Conservation (phyloP, 2,797 vertebrate species). For the Adelosebastes latens region DNA sequence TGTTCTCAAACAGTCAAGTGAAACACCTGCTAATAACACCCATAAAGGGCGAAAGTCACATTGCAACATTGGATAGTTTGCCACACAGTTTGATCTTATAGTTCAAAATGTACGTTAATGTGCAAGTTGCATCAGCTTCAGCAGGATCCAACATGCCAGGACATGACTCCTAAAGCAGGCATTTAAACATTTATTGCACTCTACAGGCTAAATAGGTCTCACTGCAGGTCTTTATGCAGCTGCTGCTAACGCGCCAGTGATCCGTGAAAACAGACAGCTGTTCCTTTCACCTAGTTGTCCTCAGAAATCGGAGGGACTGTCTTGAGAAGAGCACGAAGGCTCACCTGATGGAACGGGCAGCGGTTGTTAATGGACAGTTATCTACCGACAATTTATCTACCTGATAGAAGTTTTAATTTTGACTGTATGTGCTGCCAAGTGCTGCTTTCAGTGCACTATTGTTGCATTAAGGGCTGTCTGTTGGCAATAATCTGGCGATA, state of each 20-base stretch:
- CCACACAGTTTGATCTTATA: neutral
- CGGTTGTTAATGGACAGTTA: neutral
- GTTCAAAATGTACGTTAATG: neutral
- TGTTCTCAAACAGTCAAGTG: neutral
- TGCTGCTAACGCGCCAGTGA: constrained; percentile 12
- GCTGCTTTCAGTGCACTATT: neutral
- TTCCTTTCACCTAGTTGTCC: constrained; percentile 14
- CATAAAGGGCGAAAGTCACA: neutral
- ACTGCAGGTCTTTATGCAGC: constrained; percentile 9
- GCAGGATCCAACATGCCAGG: neutral
- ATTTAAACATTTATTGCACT: constrained; percentile 25
- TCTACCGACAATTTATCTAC: neutral
- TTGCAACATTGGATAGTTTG: neutral
- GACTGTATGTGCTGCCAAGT: neutral
- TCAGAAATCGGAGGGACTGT: neutral
- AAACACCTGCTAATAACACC: neutral
- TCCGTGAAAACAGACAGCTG: constrained; percentile 37
- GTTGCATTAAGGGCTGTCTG: too few relatives aligned
- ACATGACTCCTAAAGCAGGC: neutral
- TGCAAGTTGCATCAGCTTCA: neutral
- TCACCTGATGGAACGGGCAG: neutral
- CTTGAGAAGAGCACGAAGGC: neutral
- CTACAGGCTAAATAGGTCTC: constrained; percentile 10
- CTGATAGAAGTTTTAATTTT: neutral
- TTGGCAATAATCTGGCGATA: too few relatives aligned